Evolutionary conservation across 1,140 invertebrate genomes (phyloP), one percentile per base, ranked within the genome.

Genomic region (Neodiprion virginianus): DNA sequence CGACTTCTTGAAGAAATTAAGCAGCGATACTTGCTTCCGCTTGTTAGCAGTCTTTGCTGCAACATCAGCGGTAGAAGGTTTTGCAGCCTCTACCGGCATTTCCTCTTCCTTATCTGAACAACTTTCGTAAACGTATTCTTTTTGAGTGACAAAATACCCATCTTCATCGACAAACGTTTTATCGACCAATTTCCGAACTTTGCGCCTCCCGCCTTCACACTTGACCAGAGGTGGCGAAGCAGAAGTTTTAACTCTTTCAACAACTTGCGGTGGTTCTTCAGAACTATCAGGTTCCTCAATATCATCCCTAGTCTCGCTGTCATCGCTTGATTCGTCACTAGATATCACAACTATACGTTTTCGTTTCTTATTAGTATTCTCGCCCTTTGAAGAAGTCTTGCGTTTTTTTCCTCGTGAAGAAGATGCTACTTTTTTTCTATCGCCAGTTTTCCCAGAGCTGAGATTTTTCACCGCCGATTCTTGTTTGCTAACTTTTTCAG

Each of bases 101-200:
- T 82, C 79, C 67, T 69, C 48, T 7, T 82, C 84, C 65, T 86
- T 81, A 12, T 86, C 86, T 0, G 84, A 84, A 71, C 81, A 81
- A 74, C 83, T 85, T 78, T 87, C 85, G 53, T 84, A 83, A 49
- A 87, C 78, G 12, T 83, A 79, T 11, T 81, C 81, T 72, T 87
- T 87, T 71, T 84, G 85, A 0, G 86, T 88, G 4, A 88, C 79
- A 61, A 88, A 67, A 69, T 73, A 89, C 9, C 87, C 88, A 77
- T 87, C 85, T 28, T 88, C 83, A 69, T 85, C 87, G 28, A 83
- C 73, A 47, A 79, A 85, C n/a, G 84, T 85, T 76, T 83, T 81
- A 53, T 83, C 84, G 4, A 87, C 73, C 1, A 78, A 68, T 78
- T 87, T 88, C 21, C 85, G 76, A 9, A 87, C 72, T 70, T 83